Percentiles rank a stretch among this genome's conserved stretches.
Conservation (phyloP, 2,113 vertebrate species). For the Oryctolagus cuniculus region DNA sequence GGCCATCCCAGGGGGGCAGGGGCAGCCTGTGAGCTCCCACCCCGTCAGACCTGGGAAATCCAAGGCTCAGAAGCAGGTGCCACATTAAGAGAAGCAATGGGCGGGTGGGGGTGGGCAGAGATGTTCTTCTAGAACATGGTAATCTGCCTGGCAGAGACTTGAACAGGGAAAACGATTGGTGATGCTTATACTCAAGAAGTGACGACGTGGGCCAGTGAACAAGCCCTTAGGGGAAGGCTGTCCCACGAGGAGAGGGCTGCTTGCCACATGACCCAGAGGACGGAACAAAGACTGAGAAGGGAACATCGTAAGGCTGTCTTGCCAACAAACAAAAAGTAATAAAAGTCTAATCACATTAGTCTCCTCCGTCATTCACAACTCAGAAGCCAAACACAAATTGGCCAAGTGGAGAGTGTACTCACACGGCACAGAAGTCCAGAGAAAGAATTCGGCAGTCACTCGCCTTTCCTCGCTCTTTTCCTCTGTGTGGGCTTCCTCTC, state of each 20-base stretch:
- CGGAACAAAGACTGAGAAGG: slow-evolving; percentile 17
- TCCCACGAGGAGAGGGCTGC: background rate
- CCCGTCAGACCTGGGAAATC: background rate
- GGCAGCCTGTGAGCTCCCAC: background rate
- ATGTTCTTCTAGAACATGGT: background rate
- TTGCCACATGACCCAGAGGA: background rate
- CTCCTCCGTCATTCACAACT: background rate
- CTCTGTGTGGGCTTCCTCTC: background rate
- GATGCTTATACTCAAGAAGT: background rate
- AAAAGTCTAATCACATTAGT: background rate
- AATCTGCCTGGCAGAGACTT: background rate
- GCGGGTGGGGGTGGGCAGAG: no score
- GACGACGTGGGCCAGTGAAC: background rate
- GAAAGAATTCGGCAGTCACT: background rate
- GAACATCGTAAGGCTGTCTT: background rate
- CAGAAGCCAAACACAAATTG: background rate
- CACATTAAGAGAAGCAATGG: background rate
- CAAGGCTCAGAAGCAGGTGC: background rate
- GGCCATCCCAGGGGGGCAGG: background rate
- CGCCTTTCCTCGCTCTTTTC: background rate
- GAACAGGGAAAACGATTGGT: background rate
- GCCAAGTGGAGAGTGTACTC: background rate
- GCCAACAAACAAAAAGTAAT: slow-evolving; percentile 12
- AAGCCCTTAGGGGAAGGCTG: background rate
- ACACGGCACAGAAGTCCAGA: background rate